phyloP scores from a whole-genome alignment of 2,888 invertebrate genomes.

The Eremobia ochroleuca region DNA sequence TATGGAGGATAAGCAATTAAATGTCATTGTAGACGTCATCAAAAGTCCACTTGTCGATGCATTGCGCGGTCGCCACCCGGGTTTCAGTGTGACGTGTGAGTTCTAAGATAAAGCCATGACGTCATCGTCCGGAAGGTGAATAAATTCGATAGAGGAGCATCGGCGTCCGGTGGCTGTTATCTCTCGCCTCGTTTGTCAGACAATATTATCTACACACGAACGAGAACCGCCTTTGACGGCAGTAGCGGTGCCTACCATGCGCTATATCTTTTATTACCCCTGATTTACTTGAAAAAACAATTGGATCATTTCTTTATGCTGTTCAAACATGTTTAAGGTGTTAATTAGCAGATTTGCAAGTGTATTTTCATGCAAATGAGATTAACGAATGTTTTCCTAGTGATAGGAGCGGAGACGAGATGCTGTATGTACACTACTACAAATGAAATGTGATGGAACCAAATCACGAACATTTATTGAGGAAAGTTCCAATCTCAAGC shows the following conservation, averaged over 20 bases:
- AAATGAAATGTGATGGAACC: conserved; percentile 31
- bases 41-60: conserved; percentile 36
- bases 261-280: conserved; percentile 54
- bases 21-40: conserved; percentile 22
- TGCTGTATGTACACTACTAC: conserved; percentile 31
- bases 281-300: conserved; percentile 54
- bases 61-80: conserved; percentile 54
- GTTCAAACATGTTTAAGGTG: conserved; percentile 27
- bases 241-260: conserved; percentile 39
- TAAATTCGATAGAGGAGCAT: conserved; percentile 60
- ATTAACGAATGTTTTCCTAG: conserved; percentile 37
- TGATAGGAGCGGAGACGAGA: conserved; percentile 37
- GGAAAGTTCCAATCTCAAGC: conserved; percentile 57
- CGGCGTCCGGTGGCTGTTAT: conserved; percentile 60
- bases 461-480: conserved; percentile 50
- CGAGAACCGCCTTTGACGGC: conserved; percentile 50
- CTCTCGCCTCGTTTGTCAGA: conserved; percentile 63
- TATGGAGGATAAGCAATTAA: conserved; percentile 13
- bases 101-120: conserved; percentile 62
- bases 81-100: conserved; percentile 56
- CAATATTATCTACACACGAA: conserved; percentile 59
- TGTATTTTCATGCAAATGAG: conserved; percentile 20
- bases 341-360: conserved; percentile 21
- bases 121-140: conserved; percentile 60
- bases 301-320: conserved; percentile 42